Evolutionary conservation across 2,888 invertebrate genomes (phyloP), one percentile per base, ranked within the genome.

Genomic region (Metallyticus violacea): DNA sequence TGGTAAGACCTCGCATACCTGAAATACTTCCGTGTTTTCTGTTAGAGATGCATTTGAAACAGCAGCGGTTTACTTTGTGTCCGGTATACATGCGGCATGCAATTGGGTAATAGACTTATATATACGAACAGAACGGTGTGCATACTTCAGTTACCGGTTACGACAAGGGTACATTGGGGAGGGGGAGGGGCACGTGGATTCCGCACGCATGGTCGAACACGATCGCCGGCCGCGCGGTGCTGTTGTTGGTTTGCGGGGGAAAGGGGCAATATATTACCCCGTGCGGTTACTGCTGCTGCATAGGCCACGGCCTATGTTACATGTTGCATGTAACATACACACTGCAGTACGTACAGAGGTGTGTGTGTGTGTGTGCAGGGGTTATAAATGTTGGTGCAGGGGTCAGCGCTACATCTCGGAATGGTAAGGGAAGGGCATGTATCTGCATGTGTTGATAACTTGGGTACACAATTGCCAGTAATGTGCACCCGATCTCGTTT

Each of bases 161-260:
- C 40, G 40, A 62, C 40, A 62, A 62, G 40, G 40, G 40, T 62
- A 62, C 40, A 62, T 62, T 62, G 40, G 15, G 40, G 40, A 22
- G 40, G 15, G 40, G 40, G 40, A 22, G 15, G 77, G 77, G 83
- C 83, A 83, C 83, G 83, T 28, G 77, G 83, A 77, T 77, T 77
- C 28, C 83, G 77, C 83, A 83, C 77, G 83, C 83, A 83, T 83
- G 83, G 83, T 28, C 77, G 83, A 83, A 83, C 83, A 83, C 77
- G 83, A 83, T 27, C 81, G 40, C 40, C 40, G 40, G 40, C 40
- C 40, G 40, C 40, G 40, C 40, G 40, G 40, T 62, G 40, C 40
- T 62, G 40, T 62, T 62, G 40, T 62, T 62, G 40, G 40, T 62
- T 62, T 62, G 40, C 40, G 40, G 40, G 40, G 40, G 40, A 62